A percentile compares a stretch with the other conserved stretches of the same genome.
These are phyloP conservation scores for Himalopsyche kuldschensis DNA, from an alignment of 2,888 invertebrate genomes.

Conservation along the genomic window DNA sequence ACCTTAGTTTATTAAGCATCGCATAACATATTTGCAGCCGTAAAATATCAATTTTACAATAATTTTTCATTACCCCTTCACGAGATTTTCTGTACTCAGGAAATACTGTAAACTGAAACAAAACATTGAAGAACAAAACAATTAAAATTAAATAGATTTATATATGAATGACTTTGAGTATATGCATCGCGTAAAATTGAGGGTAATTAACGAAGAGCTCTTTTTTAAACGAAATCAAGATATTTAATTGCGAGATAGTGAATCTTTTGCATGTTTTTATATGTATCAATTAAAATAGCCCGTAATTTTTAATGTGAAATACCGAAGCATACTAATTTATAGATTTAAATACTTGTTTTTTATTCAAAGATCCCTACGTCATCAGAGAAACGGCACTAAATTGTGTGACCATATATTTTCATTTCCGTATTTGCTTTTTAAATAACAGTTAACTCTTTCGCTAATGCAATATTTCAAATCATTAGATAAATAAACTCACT, in stretches of 20 bases:
- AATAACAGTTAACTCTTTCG: neutral
- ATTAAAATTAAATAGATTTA: neutral
- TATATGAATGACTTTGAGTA: no score
- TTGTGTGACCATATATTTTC: neutral
- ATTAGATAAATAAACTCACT: neutral
- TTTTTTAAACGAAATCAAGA: no score
- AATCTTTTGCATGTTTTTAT: neutral
- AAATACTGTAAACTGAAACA: neutral
- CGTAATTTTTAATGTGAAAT: no score
- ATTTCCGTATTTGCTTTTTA: neutral
- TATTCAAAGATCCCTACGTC: neutral
- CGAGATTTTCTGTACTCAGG: neutral
- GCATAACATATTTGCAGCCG: no score
- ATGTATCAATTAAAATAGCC: neutral
- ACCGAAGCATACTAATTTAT: no score
- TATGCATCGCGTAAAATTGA: no score
- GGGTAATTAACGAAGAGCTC: no score
- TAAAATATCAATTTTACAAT: no score
- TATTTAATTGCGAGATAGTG: neutral
- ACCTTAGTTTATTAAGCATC: no score
- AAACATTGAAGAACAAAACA: neutral
- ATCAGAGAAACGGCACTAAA: neutral
- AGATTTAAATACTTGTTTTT: no score
- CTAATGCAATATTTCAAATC: no score
- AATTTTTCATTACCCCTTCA: neutral